Evolutionary conservation across 2,113 vertebrate species (phyloP), one percentile per base, ranked within the genome.

Genomic region (Tympanuchus pallidicinctus): DNA sequence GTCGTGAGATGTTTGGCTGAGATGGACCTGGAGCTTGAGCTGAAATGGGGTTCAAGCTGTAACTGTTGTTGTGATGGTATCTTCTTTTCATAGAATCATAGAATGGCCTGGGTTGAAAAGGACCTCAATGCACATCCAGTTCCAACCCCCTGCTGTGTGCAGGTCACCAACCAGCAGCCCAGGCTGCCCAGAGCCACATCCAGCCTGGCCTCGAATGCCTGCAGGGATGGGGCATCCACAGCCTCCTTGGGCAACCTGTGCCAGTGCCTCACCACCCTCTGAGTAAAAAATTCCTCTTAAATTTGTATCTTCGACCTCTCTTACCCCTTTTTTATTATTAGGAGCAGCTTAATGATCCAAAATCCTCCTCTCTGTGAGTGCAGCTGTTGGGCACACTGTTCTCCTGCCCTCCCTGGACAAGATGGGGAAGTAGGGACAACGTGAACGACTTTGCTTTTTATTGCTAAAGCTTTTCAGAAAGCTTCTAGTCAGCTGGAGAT

Each of bases 1-100:
- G 5, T 0, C 43, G 1, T 0, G 7, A 76, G 75, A 24, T 56
- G 64, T 28, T 6, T 48, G 79, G 57, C 1, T 32, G 25, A 57
- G 74, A 4, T 54, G 17, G 5, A 4, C 12, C 64, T 86, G 11
- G 7, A 28, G 10, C 6, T 48, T 50, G 72, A 77, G 79, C 63
- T 70, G 54, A 52, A 54, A 8, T 34, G 2, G 47, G 76, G 48
- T 27, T 20, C 1, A 4, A 67, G 66, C 47, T 25, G 56, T 32
- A 57, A 32, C 56, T 57, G 16, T 4, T 6, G 10, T 32, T 57
- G 56, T 57, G 30, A 19, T 57, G 56, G 17, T 32, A 19, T 57
- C 30, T 32, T 57, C 56, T 7, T 57, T 28, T 28, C 13, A 28
- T 16, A 50, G 48, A 12, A 13, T 24, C 22, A 24, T 50, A 13